phyloP scores from a whole-genome alignment of 2,113 vertebrate species.

The Coracopsis vasa region DNA sequence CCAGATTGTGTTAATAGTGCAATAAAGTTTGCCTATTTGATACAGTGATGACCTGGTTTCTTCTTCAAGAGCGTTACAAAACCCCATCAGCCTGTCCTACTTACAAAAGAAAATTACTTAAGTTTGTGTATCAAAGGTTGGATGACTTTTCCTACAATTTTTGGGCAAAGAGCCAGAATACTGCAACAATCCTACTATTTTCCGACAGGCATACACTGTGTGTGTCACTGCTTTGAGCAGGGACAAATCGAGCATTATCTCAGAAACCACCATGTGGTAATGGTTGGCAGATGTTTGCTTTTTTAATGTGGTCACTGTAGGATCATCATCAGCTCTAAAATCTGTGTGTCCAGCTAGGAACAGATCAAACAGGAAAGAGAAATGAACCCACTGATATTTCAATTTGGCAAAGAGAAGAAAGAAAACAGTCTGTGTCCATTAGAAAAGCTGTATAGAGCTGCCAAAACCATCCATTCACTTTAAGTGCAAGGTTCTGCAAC shows the following conservation, averaged over 20 bases:
- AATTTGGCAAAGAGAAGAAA: neutral
- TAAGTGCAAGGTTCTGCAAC: neutral
- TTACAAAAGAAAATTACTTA: neutral
- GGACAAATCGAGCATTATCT: neutral
- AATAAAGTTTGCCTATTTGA: neutral
- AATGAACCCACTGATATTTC: neutral
- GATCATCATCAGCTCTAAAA: neutral
- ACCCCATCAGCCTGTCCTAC: neutral
- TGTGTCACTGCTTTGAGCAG: neutral
- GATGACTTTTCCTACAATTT: neutral
- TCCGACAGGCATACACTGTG: neutral
- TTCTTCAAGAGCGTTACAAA: neutral
- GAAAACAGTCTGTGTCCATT: neutral
- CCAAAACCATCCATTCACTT: neutral
- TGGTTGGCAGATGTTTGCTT: neutral
- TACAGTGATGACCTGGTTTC: neutral
- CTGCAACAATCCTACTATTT: neutral
- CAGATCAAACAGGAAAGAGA: neutral
- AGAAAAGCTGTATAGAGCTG: neutral
- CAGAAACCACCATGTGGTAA: neutral
- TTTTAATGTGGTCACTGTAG: neutral
- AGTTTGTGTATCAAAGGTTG: neutral
- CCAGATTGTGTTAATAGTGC: neutral
- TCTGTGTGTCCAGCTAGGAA: neutral
- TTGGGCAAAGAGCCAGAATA: neutral